phyloP scores from a whole-genome alignment of 2,113 vertebrate genomes.

The Dipodomys spectabilis region DNA sequence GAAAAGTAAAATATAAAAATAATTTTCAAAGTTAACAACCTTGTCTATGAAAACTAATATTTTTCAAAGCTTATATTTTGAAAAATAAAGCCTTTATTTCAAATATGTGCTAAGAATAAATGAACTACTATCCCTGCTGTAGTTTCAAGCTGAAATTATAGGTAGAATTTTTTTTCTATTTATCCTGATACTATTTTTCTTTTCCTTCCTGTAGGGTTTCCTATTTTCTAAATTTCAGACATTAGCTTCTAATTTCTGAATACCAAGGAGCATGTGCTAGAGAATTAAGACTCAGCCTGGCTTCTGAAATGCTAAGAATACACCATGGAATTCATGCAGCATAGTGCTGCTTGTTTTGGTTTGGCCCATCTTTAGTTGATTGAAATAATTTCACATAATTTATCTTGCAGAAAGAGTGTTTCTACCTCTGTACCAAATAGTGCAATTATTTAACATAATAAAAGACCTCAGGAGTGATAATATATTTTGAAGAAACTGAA shows the following conservation, averaged over 20 bases:
- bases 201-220: not conserved
- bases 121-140: not conserved
- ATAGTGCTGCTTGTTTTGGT: not conserved
- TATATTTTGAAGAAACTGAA: not conserved
- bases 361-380: not conserved
- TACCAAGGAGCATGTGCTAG: not conserved
- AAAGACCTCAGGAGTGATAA: not conserved
- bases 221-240: not conserved
- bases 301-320: not conserved
- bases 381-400: not conserved
- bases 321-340: not conserved
- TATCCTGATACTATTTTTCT: not conserved
- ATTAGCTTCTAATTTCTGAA: not conserved
- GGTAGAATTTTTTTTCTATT: not conserved
- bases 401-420: conserved; percentile 23
- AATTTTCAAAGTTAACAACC: conserved; percentile 30
- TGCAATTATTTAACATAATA: not conserved
- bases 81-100: not conserved
- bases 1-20: conserved; percentile 27
- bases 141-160: not conserved
- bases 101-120: too few species aligned
- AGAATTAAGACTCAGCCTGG: not conserved
- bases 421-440: conserved; percentile 45
- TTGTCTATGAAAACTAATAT: not conserved
- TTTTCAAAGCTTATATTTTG: conserved; percentile 9